A percentile compares a stretch with the other conserved stretches of the same genome.
Conservation (phyloP, 1,140 invertebrate species). For the Episyrphus balteatus region DNA sequence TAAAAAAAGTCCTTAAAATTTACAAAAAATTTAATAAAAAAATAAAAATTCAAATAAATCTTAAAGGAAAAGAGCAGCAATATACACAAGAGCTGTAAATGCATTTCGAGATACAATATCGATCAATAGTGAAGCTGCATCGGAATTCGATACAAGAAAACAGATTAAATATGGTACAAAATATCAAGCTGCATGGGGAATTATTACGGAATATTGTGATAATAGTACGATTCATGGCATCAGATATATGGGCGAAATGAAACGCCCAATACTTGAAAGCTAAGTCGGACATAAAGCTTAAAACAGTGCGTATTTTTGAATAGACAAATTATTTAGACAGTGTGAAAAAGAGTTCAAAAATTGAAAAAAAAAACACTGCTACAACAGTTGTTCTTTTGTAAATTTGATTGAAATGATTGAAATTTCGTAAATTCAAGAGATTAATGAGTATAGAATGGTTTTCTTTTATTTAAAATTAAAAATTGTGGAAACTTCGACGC, state of each 20-base stretch:
- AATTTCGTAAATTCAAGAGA: too few relatives aligned
- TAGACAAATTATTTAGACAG: too few relatives aligned
- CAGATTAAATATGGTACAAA: constrained; percentile 33
- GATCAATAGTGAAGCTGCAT: constrained; percentile 25
- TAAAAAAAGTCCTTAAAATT: too few relatives aligned
- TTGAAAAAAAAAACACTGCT: too few relatives aligned
- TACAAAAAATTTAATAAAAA: neutral
- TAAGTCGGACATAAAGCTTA: constrained; percentile 8
- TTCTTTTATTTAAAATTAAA: too few relatives aligned
- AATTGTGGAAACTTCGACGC: too few relatives aligned
- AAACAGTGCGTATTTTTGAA: too few relatives aligned
- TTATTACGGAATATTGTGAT: constrained; percentile 33
- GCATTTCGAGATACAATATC: constrained; percentile 23
- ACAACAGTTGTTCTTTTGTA: too few relatives aligned
- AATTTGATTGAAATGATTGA: too few relatives aligned
- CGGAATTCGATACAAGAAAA: constrained; percentile 32
- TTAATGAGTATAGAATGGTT: too few relatives aligned
- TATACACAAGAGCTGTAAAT: constrained; percentile 25
- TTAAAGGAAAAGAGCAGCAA: constrained; percentile 24
- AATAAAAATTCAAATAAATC: neutral
- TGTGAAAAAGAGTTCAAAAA: too few relatives aligned
- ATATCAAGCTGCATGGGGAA: constrained; percentile 31
- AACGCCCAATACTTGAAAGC: constrained; percentile 30
- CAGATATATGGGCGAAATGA: constrained; percentile 36
- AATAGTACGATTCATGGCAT: constrained; percentile 37